Percentiles rank a stretch among this genome's conserved stretches.
Conservation (phyloP, 1,140 invertebrate species). For the Bombus sylvicola region DNA sequence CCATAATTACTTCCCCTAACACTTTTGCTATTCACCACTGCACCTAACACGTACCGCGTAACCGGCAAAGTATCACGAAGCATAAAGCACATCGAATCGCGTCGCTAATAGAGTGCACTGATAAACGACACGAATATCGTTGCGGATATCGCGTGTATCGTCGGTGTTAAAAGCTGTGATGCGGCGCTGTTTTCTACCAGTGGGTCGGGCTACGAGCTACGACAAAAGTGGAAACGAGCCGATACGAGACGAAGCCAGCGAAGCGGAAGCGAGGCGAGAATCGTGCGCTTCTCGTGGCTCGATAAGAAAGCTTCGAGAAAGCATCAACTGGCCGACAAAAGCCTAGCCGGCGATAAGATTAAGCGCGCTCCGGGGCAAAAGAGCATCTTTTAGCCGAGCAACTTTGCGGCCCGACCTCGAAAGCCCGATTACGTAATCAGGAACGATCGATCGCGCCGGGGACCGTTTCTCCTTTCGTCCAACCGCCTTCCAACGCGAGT, state of each 20-base stretch:
- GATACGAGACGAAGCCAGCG: constrained; percentile 54
- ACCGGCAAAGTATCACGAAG: neutral
- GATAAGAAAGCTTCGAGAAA: constrained; percentile 67
- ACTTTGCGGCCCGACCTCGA: constrained; percentile 27
- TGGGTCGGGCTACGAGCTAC: constrained; percentile 12
- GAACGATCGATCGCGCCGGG: constrained; percentile 44
- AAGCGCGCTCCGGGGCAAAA: constrained; percentile 63
- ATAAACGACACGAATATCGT: constrained; percentile 55
- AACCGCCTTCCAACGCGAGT: neutral
- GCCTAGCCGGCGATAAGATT: constrained; percentile 70
- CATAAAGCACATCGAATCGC: constrained; percentile 13
- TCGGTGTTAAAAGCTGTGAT: constrained; percentile 38
- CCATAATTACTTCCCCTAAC: neutral
- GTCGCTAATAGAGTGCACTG: constrained; percentile 37
- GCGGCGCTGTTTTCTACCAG: constrained; percentile 16
- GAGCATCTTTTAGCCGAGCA: constrained; percentile 54
- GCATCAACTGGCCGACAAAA: constrained; percentile 67
- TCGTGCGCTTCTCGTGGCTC: constrained; percentile 41
- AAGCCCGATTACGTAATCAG: constrained; percentile 53
- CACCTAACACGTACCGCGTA: neutral
- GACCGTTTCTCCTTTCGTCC: constrained; percentile 2
- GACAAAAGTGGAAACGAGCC: constrained; percentile 66
- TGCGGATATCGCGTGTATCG: constrained; percentile 45
- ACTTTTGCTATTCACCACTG: neutral
- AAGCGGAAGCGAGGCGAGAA: constrained; percentile 53